Evolutionary conservation across 2,113 vertebrate species (phyloP), one percentile per base, ranked within the genome.

Genomic region (Echinops telfairi): DNA sequence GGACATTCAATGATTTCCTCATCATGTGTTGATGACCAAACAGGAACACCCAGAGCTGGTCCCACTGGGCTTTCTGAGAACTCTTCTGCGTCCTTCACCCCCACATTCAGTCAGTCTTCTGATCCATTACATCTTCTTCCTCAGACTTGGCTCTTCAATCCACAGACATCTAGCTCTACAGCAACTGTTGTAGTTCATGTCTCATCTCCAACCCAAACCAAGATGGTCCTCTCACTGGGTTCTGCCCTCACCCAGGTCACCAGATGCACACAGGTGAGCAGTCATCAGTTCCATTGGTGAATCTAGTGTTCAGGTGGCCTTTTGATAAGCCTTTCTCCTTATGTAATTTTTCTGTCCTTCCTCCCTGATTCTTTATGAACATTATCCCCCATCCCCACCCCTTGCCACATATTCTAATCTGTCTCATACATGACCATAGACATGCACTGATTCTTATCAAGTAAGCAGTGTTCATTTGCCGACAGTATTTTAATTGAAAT

Each of bases 171-270:
- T 23, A 1, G 12, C 36, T 8, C 16, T 16, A 33, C 6, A 9
- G 20, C 36, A 23, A 20, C 9, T 3, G 38, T 31, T 14, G 85
- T 31, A 36, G 53, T 57, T 83, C 14, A 11, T 57, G 3, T 17
- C 68, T 47, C 64, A 53, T 3, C 16, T 81, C 47, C 70, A 47
- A 3, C 16, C 29, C 2, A n/a, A 22, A 14, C 62, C 66, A 14
- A 4, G 22, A 27, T 0, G 12, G 25, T 0, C 0, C 31, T 31
- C 23, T 12, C 7, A 9, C 4, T 1, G 10, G 27, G 14, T 53
- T 57, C 53, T 84, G 53, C 33, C 22, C 2, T 38, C 16, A 31
- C 25, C 40, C 38, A 40, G 43, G 57, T 53, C n/a, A n/a, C n/a
- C n/a, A 25, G 12, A 53, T 8, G 25, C 2, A 12, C 2, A 9